Conservation (phyloP, 2,113 vertebrate species). For the Prietella phreatophila region DNA sequence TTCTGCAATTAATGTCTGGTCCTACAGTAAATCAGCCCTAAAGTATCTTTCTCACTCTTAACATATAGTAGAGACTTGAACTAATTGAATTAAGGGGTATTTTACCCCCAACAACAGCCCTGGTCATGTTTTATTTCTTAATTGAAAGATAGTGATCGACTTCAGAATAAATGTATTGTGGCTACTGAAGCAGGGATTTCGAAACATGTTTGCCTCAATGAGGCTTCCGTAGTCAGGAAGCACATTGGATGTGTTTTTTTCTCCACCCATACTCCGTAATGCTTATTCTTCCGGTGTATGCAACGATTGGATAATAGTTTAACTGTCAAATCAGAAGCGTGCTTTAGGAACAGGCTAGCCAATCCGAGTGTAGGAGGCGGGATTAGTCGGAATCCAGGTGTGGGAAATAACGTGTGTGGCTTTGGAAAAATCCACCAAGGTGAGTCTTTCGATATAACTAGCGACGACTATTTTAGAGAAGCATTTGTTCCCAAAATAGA, state of each 20-base stretch:
- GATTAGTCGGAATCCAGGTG: slow-evolving; percentile 9
- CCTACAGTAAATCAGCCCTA: not conserved
- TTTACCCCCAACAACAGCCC: not conserved
- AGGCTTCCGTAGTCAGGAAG: slow-evolving; percentile 11
- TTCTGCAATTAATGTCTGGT: not conserved
- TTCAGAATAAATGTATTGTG: not conserved
- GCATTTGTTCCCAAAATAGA: not conserved
- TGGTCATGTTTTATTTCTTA: not conserved
- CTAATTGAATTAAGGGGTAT: not conserved
- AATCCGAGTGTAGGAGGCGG: not conserved
- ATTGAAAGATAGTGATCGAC: not conserved
- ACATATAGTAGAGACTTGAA: not conserved
- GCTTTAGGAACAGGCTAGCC: not conserved
- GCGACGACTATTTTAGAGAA: not conserved
- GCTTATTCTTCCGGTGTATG: not conserved
- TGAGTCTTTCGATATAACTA: not conserved
- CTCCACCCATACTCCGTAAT: not conserved
- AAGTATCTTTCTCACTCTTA: not conserved
- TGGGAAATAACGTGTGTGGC: not conserved
- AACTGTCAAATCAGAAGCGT: not conserved
- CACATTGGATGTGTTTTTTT: too few species aligned
- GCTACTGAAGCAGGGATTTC: not conserved
- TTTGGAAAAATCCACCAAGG: not conserved
- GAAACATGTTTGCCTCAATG: not conserved
- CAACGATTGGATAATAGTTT: not conserved